These are phyloP conservation scores for Chironomus tepperi DNA, from an alignment of 1,140 invertebrate genomes.

Conservation along the genomic window DNA sequence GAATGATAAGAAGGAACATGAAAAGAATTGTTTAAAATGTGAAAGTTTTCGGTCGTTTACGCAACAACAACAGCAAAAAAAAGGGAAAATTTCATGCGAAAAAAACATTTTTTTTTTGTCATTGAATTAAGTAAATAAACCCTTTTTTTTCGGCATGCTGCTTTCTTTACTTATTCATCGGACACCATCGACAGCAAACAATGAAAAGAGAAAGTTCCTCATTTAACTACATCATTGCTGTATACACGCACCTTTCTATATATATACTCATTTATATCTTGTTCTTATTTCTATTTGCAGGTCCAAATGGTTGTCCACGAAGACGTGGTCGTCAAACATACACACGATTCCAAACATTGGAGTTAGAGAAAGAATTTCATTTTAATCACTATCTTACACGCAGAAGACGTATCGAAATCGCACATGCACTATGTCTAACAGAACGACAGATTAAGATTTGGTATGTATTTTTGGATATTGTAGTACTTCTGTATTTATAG, in stretches of 20 bases:
- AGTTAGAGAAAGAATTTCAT: constrained; percentile 97
- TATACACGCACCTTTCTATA: too few relatives aligned
- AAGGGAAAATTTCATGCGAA: neutral
- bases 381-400: constrained; percentile 96
- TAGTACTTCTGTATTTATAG: neutral
- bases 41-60: neutral
- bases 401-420: constrained; percentile 92
- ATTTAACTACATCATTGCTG: too few relatives aligned
- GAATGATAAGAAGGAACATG: neutral
- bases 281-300: constrained; percentile 49
- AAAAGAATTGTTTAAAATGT: neutral
- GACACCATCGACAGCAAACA: neutral
- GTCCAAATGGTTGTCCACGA: constrained; percentile 91
- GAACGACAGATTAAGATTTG: constrained; percentile 96
- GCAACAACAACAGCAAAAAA: too few relatives aligned
- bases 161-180: neutral
- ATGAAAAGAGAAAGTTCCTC: neutral
- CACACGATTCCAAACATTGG: constrained; percentile 88
- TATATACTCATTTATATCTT: neutral
- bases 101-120: constrained; percentile 15
- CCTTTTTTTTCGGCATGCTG: neutral
- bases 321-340: constrained; percentile 92
- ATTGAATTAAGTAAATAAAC: constrained; percentile 17
- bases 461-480: constrained; percentile 34
- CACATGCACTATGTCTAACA: constrained; percentile 89